Conservation (phyloP, 2,113 vertebrate genomes). For the Rhagologus leucostigma region DNA sequence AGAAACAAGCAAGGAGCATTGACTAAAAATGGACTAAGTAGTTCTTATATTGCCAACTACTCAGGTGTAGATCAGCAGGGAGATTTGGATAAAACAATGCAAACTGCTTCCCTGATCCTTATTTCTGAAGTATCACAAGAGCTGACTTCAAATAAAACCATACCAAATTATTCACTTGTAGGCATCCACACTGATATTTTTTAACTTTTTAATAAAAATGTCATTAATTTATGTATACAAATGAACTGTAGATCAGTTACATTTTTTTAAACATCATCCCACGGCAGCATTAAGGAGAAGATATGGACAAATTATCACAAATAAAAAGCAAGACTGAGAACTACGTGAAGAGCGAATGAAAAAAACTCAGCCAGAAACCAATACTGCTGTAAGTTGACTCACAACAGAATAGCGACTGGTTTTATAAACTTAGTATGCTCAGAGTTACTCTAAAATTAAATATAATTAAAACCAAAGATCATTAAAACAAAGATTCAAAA, state of each 20-base stretch:
- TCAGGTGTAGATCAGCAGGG: not conserved
- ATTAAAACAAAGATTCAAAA: not conserved
- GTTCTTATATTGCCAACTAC: not conserved
- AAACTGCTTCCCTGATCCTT: not conserved
- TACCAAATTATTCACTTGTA: not conserved
- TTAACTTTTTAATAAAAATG: not conserved
- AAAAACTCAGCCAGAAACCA: not conserved
- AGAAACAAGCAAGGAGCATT: not conserved
- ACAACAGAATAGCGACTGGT: not conserved
- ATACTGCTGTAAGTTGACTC: not conserved
- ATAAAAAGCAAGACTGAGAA: not conserved
- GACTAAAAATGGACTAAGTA: not conserved
- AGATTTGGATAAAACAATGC: not conserved
- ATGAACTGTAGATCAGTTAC: not conserved
- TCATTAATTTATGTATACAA: not conserved
- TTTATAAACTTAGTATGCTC: not conserved
- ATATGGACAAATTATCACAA: not conserved
- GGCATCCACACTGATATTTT: not conserved
- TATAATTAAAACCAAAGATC: not conserved
- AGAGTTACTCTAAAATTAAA: not conserved
- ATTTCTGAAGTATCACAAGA: not conserved
- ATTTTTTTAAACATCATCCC: not conserved
- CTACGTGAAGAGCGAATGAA: not conserved
- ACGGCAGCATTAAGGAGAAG: not conserved
- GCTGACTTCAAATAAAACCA: not conserved